These are phyloP conservation scores for Schrankia costaestrigalis DNA, from an alignment of 2,888 invertebrate species.

Conservation along the genomic window DNA sequence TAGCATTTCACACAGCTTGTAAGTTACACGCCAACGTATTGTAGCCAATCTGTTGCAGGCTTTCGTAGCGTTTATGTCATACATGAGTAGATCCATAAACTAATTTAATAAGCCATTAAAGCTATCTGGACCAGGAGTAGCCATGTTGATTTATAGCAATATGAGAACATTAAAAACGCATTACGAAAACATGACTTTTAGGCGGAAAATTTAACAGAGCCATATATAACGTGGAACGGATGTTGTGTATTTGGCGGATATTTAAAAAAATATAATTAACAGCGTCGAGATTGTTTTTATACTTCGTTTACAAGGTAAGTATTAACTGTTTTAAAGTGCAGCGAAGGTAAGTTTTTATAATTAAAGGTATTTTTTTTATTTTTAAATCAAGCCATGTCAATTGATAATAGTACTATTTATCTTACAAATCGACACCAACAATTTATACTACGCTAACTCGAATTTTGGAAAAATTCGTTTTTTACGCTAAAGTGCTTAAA, in stretches of 20 bases:
- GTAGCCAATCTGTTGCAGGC: conserved; percentile 9
- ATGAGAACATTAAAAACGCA: conserved; percentile 81
- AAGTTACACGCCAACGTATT: no score
- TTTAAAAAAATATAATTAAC: conserved; percentile 19
- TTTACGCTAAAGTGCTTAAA: no score
- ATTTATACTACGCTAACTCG: no score
- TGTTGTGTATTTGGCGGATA: conserved; percentile 52
- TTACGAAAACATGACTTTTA: conserved; percentile 79
- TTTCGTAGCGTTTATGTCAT: conserved; percentile 5
- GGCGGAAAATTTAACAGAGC: conserved; percentile 72
- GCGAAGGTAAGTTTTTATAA: no score
- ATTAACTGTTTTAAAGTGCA: no score
- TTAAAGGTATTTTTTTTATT: no score
- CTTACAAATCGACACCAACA: no score
- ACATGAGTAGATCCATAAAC: conserved; percentile 42
- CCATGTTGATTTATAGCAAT: conserved; percentile 78
- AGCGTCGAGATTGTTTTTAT: conserved; percentile 1
- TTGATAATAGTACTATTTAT: no score
- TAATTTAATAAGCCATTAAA: conserved; percentile 79
- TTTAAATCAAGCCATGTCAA: no score
- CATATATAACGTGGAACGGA: conserved; percentile 61
- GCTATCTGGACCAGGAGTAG: conserved; percentile 77
- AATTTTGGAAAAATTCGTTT: no score
- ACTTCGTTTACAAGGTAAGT: no score
- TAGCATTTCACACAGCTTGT: no score